Evolutionary conservation across 2,888 invertebrate species (phyloP).

Genomic region (Idaea dimidiata): DNA sequence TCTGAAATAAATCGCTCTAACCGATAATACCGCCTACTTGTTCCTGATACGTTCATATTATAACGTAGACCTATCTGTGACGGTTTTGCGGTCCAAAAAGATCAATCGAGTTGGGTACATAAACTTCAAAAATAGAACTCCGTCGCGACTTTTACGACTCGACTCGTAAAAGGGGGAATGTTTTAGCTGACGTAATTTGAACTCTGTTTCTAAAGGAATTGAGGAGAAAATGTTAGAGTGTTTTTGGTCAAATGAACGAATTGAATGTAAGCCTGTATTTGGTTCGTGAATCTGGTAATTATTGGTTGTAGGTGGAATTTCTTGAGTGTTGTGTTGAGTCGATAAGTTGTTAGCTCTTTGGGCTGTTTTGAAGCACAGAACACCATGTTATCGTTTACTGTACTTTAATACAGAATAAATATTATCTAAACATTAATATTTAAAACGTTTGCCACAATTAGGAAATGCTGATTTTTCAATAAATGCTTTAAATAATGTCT

Average conservation of each 20-base stretch:
- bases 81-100: not conserved
- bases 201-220: constrained; percentile 48
- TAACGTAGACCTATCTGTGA: not conserved
- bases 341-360: not conserved
- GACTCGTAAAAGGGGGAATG: constrained; percentile 59
- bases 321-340: not conserved
- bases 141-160: constrained; percentile 59
- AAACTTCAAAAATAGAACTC: constrained; percentile 69
- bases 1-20: not conserved
- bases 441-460: too few relatives aligned
- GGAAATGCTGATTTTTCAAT: too few relatives aligned
- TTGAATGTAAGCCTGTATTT: not conserved
- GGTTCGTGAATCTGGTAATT: not conserved
- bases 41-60: not conserved
- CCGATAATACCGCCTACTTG: too few relatives aligned
- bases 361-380: not conserved
- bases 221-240: constrained; percentile 22
- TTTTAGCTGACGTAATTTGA: constrained; percentile 54
- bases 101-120: constrained; percentile 44
- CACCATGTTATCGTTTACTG: too few relatives aligned
- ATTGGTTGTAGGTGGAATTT: not conserved
- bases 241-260: constrained; percentile 43
- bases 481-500: too few relatives aligned
- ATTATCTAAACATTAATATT: too few relatives aligned
- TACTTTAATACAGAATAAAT: too few relatives aligned